Evolutionary conservation across 2,888 invertebrate species (phyloP).

Genomic region (Tolmerus cingulatus): DNA sequence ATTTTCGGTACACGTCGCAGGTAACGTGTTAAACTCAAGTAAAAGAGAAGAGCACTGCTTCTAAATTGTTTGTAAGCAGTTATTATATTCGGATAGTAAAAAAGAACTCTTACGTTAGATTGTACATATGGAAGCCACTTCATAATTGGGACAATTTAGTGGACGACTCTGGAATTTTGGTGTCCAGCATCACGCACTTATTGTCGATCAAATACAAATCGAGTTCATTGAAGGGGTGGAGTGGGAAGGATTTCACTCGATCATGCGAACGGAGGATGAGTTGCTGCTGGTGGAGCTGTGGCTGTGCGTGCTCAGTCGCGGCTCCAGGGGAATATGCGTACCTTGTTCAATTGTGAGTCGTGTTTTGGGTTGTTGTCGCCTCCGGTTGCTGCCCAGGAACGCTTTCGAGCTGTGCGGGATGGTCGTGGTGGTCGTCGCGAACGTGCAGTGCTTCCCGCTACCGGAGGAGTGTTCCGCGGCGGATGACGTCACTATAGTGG

Average conservation of each 20-base stretch:
- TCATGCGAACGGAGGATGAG: constrained; percentile 50
- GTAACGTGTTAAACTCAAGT: too few species aligned
- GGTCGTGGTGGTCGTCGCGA: constrained; percentile 57
- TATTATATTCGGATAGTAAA: background rate
- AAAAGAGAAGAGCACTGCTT: background rate
- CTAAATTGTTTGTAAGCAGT: background rate
- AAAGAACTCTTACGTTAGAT: constrained; percentile 28
- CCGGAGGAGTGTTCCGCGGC: constrained; percentile 15
- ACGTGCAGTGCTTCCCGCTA: constrained; percentile 58
- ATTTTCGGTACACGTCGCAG: too few species aligned
- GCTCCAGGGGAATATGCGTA: constrained; percentile 41
- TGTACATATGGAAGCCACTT: constrained; percentile 43
- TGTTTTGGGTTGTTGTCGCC: constrained; percentile 30
- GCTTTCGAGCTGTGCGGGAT: constrained; percentile 53
- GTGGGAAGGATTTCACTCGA: constrained; percentile 44
- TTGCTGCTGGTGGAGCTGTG: constrained; percentile 52
- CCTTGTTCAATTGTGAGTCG: constrained; percentile 18
- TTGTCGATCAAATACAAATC: background rate
- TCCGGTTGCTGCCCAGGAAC: background rate
- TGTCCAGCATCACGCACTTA: background rate
- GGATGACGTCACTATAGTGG: constrained; percentile 36
- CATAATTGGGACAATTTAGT: constrained; percentile 35
- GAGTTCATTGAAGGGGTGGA: background rate
- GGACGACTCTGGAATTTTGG: background rate
- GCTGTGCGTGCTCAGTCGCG: constrained; percentile 47